phyloP scores from a whole-genome alignment of 2,888 invertebrate species.

The Caenorhabditis afra region DNA sequence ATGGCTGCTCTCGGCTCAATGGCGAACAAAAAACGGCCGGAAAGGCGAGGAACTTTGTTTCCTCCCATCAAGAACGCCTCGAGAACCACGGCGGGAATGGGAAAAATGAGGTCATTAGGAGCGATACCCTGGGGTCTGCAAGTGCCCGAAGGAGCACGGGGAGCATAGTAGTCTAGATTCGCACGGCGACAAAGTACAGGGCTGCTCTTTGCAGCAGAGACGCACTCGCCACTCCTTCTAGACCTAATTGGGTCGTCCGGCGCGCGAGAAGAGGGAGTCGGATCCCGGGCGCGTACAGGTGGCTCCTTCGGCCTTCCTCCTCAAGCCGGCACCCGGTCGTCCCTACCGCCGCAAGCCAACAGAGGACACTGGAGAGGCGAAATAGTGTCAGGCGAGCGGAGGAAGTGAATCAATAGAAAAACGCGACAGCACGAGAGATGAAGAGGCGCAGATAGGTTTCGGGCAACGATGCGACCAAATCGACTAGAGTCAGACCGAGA shows the following conservation, averaged over 20 bases:
- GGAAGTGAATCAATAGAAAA: conserved; percentile 34
- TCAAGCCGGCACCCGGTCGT: conserved; percentile 1
- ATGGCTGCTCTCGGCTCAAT: background rate
- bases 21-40: background rate
- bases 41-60: background rate
- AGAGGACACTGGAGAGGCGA: conserved; percentile 6
- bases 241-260: too few relatives aligned
- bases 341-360: conserved; percentile 7
- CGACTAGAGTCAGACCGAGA: conserved; percentile 15
- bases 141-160: too few relatives aligned
- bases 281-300: conserved; percentile 13
- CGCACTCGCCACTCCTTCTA: too few relatives aligned
- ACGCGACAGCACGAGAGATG: conserved; percentile 39
- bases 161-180: too few relatives aligned
- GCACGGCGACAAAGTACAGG: too few relatives aligned
- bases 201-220: too few relatives aligned
- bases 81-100: too few relatives aligned
- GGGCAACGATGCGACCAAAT: conserved; percentile 17
- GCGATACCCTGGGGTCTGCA: too few relatives aligned
- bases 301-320: conserved; percentile 15
- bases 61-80: too few relatives aligned
- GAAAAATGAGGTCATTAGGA: too few relatives aligned
- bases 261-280: background rate
- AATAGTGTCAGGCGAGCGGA: conserved; percentile 20
- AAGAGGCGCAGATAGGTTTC: conserved; percentile 44